Percentiles rank a stretch among this genome's conserved stretches.
Conservation (phyloP, 2,113 vertebrate genomes). For the Lampris incognitus region DNA sequence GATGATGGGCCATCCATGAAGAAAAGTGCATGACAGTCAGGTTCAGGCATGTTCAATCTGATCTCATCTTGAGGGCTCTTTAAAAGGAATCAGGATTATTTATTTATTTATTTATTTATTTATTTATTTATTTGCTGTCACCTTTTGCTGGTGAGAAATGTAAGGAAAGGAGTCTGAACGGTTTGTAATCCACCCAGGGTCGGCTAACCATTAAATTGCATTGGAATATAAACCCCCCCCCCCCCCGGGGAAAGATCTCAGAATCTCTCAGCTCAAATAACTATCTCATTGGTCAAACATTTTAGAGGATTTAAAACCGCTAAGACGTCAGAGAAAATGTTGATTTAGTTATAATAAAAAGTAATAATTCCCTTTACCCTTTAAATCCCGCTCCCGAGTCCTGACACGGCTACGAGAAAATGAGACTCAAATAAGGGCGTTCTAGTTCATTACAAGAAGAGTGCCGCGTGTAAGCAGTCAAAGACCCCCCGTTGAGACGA, state of each 20-base stretch:
- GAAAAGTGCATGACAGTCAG: no score
- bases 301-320: neutral
- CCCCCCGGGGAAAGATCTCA: neutral
- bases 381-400: neutral
- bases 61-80: no score
- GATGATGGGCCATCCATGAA: no score
- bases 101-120: no score
- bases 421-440: neutral
- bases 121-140: no score
- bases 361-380: neutral
- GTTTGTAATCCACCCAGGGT: neutral
- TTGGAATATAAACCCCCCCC: neutral
- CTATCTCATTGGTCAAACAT: neutral
- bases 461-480: constrained; percentile 27
- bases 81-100: no score
- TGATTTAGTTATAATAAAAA: neutral
- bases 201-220: neutral
- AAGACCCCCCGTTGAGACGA: constrained; percentile 1
- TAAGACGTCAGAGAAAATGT: no score
- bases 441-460: neutral
- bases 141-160: neutral
- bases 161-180: neutral
- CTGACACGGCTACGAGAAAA: neutral
- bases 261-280: neutral
- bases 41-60: no score